phyloP scores from a whole-genome alignment of 2,113 vertebrate genomes.

The Rhynchomys soricoides region DNA sequence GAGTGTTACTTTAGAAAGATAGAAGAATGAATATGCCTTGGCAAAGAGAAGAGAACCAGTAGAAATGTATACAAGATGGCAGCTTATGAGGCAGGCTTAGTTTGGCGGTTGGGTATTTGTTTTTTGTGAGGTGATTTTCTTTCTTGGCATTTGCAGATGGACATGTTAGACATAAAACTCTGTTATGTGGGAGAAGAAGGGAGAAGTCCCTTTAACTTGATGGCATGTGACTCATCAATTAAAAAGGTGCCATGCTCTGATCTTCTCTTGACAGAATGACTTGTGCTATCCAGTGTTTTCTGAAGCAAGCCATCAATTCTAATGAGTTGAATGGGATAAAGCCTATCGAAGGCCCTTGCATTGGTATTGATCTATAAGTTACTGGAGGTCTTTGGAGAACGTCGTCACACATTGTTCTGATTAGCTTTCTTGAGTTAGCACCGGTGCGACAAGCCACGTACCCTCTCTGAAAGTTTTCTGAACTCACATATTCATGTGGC shows the following conservation, averaged over 20 bases:
- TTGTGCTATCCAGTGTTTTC: not conserved
- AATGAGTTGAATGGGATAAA: constrained; percentile 23
- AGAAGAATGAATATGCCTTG: constrained; percentile 17
- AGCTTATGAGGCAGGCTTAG: not conserved
- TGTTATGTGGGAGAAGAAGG: not conserved
- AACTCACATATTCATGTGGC: not conserved
- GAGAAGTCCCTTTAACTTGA: not conserved
- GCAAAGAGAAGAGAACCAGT: not conserved
- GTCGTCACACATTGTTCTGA: not conserved
- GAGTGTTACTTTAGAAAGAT: not conserved
- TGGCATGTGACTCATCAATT: constrained; percentile 6
- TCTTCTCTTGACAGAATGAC: not conserved
- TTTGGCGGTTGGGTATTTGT: constrained; percentile 8
- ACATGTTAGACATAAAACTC: not conserved
- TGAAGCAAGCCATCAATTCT: not conserved
- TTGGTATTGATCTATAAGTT: not conserved
- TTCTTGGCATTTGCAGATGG: not conserved
- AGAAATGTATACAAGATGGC: not conserved
- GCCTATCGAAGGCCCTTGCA: not conserved
- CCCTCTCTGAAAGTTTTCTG: not conserved
- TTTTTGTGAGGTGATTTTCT: not conserved
- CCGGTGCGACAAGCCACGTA: not conserved
- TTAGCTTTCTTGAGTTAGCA: not conserved
- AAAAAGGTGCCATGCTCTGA: not conserved
- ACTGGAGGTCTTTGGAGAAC: not conserved